phyloP scores from a whole-genome alignment of 2,888 invertebrate genomes.

The Clivina fossor region DNA sequence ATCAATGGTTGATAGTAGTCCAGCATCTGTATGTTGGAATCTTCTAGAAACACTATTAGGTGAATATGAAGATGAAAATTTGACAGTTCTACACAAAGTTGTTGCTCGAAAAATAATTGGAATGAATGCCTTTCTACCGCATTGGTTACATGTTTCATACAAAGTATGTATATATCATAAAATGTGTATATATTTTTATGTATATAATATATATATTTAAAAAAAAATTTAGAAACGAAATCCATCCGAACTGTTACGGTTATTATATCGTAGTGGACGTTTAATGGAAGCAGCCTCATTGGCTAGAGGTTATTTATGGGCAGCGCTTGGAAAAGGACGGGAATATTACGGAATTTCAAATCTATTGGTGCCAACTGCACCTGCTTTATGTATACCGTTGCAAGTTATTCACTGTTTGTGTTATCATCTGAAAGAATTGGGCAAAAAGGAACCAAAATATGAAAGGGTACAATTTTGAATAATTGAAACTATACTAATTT shows the following conservation, averaged over 20 bases:
- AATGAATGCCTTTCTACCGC: constrained; percentile 75
- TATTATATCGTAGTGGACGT: constrained; percentile 73
- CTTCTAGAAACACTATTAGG: constrained; percentile 64
- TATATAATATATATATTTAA: no score
- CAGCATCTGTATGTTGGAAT: constrained; percentile 65
- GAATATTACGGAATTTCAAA: constrained; percentile 67
- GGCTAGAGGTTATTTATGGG: constrained; percentile 68
- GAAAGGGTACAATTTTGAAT: constrained; percentile 48
- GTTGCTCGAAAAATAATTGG: constrained; percentile 74
- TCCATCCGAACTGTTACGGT: constrained; percentile 70
- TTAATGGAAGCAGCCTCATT: constrained; percentile 72
- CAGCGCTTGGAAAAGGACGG: constrained; percentile 67
- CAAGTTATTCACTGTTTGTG: constrained; percentile 73
- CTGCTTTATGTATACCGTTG: constrained; percentile 72
- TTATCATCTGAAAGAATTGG: constrained; percentile 61
- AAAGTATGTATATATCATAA: constrained; percentile 73
- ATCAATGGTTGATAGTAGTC: constrained; percentile 56
- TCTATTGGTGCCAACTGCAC: constrained; percentile 58
- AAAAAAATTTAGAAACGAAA: constrained; percentile 71
- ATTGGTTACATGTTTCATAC: constrained; percentile 80
- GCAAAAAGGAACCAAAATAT: constrained; percentile 55
- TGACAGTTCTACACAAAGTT: constrained; percentile 65
- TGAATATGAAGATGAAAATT: constrained; percentile 61
- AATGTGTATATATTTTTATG: no score
- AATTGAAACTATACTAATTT: background rate